Conservation (phyloP, 2,113 vertebrate species). For the Spea bombifrons region DNA sequence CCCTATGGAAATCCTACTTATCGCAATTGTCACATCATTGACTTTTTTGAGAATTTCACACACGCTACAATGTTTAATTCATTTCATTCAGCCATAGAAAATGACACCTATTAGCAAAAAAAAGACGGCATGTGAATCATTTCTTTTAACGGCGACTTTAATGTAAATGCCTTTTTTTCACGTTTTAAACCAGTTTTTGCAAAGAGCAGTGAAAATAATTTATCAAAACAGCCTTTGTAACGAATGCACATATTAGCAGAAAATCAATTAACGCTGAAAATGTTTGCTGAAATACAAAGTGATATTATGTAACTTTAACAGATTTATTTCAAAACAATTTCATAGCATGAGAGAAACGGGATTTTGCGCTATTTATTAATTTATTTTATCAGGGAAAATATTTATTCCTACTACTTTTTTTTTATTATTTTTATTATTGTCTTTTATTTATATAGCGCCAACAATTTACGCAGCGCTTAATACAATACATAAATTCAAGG, state of each 20-base stretch:
- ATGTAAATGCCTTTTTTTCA: conserved; percentile 3
- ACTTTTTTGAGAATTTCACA: conserved; percentile 5
- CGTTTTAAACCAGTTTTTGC: neutral
- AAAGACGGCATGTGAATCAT: conserved; percentile 1
- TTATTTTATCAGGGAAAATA: too few relatives aligned
- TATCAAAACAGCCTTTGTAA: neutral
- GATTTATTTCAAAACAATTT: too few relatives aligned
- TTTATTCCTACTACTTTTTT: too few relatives aligned
- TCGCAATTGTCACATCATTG: neutral
- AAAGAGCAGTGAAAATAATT: neutral
- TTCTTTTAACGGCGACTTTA: conserved; percentile 13
- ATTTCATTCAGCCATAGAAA: conserved; percentile 20
- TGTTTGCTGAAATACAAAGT: too few relatives aligned
- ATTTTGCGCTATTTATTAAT: too few relatives aligned
- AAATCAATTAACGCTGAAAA: neutral
- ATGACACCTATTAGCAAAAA: conserved; percentile 20
- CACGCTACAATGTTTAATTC: conserved; percentile 34
- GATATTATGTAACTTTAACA: too few relatives aligned
- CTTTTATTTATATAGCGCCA: too few relatives aligned
- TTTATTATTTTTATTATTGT: too few relatives aligned
- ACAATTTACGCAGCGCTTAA: too few relatives aligned
- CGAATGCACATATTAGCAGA: neutral
- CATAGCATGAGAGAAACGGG: too few relatives aligned
- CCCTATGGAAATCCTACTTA: conserved; percentile 30
- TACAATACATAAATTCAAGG: too few relatives aligned